Conservation (phyloP, 2,797 vertebrate genomes). For the Neopelma chrysocephalum region DNA sequence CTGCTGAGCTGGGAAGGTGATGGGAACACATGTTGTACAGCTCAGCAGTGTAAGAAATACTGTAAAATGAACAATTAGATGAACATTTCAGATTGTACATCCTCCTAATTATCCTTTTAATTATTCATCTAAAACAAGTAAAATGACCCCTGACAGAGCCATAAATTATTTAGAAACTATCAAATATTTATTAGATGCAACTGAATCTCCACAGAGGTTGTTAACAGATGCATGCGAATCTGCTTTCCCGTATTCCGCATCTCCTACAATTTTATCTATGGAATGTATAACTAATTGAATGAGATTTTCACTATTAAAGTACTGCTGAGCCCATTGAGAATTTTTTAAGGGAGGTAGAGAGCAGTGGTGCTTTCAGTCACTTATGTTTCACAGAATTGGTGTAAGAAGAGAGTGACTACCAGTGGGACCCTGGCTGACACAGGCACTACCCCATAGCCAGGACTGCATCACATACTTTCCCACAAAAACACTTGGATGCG, state of each 20-base stretch:
- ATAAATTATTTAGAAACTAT: constrained; percentile 87
- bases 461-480: not conserved
- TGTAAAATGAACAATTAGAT: constrained; percentile 83
- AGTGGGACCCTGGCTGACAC: not conserved
- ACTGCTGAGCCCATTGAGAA: not conserved
- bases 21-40: not conserved
- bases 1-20: not conserved
- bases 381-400: not conserved
- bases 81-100: constrained; percentile 81
- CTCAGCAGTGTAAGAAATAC: constrained; percentile 50
- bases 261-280: constrained; percentile 20
- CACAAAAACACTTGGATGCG: not conserved
- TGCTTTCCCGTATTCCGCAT: constrained; percentile 31
- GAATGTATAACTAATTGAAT: constrained; percentile 14
- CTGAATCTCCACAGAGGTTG: constrained; percentile 72
- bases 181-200: constrained; percentile 85
- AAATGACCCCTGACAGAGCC: constrained; percentile 85
- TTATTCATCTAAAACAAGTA: constrained; percentile 92
- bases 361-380: not conserved
- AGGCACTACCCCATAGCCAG: not conserved
- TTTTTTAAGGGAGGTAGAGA: not conserved
- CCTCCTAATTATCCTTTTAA: constrained; percentile 84
- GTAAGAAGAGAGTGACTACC: not conserved
- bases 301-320: not conserved
- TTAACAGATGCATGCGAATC: constrained; percentile 64